phyloP scores from a whole-genome alignment of 2,888 invertebrate genomes.

The Dryobotodes eremita region DNA sequence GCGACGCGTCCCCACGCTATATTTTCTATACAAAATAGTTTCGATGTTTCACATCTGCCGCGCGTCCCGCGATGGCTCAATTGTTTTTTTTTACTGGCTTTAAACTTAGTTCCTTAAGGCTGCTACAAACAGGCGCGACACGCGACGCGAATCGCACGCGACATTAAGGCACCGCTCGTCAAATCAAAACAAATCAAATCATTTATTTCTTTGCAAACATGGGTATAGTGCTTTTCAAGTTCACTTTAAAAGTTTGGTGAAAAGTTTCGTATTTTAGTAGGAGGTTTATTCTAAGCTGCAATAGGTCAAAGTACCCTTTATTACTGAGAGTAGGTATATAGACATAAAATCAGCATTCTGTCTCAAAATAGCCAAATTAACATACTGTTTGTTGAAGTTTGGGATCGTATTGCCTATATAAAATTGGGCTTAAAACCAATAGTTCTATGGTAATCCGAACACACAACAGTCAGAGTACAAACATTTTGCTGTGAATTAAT shows the following conservation, averaged over 20 bases:
- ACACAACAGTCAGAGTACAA: not conserved
- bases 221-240: not conserved
- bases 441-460: slow-evolving; percentile 8
- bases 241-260: not conserved
- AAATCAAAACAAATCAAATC: too few relatives aligned
- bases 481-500: not conserved
- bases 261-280: not conserved
- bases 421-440: not conserved
- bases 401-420: not conserved
- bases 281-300: not conserved
- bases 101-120: too few relatives aligned
- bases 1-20: too few relatives aligned
- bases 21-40: too few relatives aligned
- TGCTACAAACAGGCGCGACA: too few relatives aligned
- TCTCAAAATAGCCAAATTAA: not conserved
- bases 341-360: not conserved
- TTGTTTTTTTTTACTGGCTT: too few relatives aligned
- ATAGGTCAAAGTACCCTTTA: not conserved
- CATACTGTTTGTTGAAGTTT: not conserved
- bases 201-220: too few relatives aligned
- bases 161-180: too few relatives aligned
- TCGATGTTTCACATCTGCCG: too few relatives aligned
- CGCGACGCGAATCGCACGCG: too few relatives aligned
- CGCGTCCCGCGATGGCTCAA: too few relatives aligned
- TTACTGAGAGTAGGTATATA: not conserved